Percentiles rank a stretch among this genome's conserved stretches.
phyloP scores from a whole-genome alignment of 2,888 invertebrate species.

The Cephus nigrinus region DNA sequence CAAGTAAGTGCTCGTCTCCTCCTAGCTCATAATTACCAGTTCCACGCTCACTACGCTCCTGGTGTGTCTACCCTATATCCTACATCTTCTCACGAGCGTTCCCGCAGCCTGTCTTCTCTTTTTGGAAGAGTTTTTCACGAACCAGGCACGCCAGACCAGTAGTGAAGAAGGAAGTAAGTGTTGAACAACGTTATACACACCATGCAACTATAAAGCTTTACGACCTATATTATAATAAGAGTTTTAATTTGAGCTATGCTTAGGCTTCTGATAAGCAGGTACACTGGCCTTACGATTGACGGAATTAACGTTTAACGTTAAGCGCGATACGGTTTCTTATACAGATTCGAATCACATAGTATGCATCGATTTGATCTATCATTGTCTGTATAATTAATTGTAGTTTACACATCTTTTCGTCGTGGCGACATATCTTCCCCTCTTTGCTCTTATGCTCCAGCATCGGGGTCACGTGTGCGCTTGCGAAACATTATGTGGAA shows the following conservation, averaged over 20 bases:
- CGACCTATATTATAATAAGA: not conserved
- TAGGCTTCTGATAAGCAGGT: not conserved
- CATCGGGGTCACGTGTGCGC: not conserved
- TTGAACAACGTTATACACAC: not conserved
- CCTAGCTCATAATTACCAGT: constrained; percentile 3
- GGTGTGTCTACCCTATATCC: not conserved
- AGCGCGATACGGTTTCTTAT: not conserved
- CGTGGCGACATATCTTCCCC: not conserved
- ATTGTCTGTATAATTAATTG: not conserved
- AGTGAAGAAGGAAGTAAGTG: not conserved
- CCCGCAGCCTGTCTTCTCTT: not conserved
- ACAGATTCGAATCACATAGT: not conserved
- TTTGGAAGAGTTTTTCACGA: not conserved
- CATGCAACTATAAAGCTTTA: not conserved
- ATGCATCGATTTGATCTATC: not conserved
- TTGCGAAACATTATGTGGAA: constrained; percentile 27
- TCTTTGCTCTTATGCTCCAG: not conserved
- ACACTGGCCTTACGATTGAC: not conserved
- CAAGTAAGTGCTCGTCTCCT: constrained; percentile 1
- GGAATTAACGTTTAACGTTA: not conserved
- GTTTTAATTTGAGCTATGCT: not conserved
- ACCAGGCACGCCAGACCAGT: not conserved
- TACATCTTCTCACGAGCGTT: not conserved
- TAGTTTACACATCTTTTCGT: not conserved
- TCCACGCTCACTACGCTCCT: not conserved